Percentiles rank a stretch among this genome's conserved stretches.
Evolutionary conservation across 2,113 vertebrate genomes (phyloP).

Genomic region (Conger conger): DNA sequence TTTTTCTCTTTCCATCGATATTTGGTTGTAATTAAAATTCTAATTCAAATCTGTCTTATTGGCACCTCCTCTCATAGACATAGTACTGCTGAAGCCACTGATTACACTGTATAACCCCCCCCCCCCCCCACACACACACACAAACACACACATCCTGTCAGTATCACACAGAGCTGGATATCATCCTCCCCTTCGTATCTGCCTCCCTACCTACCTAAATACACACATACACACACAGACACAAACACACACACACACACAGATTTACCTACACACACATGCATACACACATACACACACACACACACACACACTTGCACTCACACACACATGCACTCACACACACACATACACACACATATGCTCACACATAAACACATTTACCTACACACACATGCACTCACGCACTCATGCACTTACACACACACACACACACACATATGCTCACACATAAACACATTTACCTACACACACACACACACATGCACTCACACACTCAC

Average conservation of each 20-base stretch:
- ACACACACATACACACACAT: not conserved
- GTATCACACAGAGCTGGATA: no score
- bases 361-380: not conserved
- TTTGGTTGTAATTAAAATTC: not conserved
- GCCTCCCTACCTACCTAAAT: no score
- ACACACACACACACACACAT: not conserved
- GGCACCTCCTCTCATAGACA: not conserved
- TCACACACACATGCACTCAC: not conserved
- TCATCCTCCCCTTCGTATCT: not conserved
- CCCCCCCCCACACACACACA: no score
- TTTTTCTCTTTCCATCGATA: not conserved
- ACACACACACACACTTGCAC: not conserved
- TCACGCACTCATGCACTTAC: not conserved
- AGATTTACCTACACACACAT: not conserved
- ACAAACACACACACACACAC: not conserved
- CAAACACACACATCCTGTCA: no score
- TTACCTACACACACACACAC: not conserved
- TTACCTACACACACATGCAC: not conserved
- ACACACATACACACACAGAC: not conserved
- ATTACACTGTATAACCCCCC: no score
- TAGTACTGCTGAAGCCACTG: not conserved
- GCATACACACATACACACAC: not conserved
- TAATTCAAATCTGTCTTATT: not conserved
- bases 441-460: not conserved
- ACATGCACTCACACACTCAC: not conserved